Conservation (phyloP, 2,113 vertebrate species). For the Otus sunia region DNA sequence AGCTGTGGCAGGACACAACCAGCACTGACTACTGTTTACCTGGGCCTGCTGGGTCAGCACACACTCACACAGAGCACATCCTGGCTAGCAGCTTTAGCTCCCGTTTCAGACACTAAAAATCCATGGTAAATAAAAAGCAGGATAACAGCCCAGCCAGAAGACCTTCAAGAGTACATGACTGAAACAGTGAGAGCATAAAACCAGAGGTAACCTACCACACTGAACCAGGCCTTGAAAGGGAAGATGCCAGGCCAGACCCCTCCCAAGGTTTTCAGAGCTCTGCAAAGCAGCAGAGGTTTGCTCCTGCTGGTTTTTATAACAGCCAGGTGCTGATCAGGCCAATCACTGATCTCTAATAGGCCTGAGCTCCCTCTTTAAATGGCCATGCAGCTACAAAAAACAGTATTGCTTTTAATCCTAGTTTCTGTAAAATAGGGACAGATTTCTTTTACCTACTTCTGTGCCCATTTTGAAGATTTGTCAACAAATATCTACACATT, state of each 20-base stretch:
- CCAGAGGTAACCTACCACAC: background rate
- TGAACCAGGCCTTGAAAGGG: background rate
- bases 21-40: background rate
- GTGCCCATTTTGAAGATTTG: background rate
- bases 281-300: background rate
- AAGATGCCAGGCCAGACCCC: background rate
- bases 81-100: background rate
- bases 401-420: background rate
- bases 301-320: background rate
- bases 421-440: background rate
- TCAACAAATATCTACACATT: background rate
- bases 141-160: background rate
- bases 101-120: background rate
- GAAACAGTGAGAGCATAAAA: background rate
- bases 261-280: background rate
- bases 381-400: background rate
- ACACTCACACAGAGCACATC: rapidly evolving
- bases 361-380: background rate
- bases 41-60: background rate
- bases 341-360: background rate
- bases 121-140: background rate
- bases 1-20: background rate
- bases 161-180: background rate
- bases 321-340: background rate
- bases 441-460: background rate